Conservation (phyloP, 2,113 vertebrate species). For the Leucosticte australis region DNA sequence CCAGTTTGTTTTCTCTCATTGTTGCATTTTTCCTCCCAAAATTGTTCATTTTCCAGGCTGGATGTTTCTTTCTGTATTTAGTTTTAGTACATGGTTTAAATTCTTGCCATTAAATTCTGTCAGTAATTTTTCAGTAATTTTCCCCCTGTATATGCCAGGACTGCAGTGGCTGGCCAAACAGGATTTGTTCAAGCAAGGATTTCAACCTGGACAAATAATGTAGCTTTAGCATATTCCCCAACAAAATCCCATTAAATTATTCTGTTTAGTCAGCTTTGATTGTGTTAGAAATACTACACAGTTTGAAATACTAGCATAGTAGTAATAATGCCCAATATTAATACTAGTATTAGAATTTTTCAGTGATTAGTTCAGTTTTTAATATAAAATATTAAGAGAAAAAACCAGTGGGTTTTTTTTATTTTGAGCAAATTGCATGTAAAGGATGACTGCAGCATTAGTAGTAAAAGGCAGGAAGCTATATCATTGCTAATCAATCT, state of each 20-base stretch:
- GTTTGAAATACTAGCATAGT: not conserved
- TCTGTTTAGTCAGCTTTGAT: not conserved
- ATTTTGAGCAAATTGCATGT: conserved; percentile 24
- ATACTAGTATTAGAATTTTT: not conserved
- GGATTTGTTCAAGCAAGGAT: conserved; percentile 15
- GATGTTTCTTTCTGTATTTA: not conserved
- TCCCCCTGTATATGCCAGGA: not conserved
- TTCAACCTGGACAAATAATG: not conserved
- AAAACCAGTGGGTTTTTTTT: not conserved
- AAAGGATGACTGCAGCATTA: conserved; percentile 43
- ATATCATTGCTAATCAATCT: conserved; percentile 70
- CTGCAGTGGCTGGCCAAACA: not conserved
- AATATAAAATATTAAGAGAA: conserved; percentile 53
- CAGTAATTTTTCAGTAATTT: not conserved
- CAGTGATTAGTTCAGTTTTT: not conserved
- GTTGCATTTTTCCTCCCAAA: not conserved
- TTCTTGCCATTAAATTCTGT: not conserved
- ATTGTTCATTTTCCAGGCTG: not conserved
- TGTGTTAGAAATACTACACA: not conserved
- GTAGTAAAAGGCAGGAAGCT: conserved; percentile 57
- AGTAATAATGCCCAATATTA: not conserved
- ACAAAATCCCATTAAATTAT: conserved; percentile 3
- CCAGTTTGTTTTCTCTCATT: not conserved
- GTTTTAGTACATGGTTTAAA: not conserved
- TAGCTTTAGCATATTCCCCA: not conserved